phyloP scores from a whole-genome alignment of 1,140 invertebrate genomes.

The Lasioglossum baleicum region DNA sequence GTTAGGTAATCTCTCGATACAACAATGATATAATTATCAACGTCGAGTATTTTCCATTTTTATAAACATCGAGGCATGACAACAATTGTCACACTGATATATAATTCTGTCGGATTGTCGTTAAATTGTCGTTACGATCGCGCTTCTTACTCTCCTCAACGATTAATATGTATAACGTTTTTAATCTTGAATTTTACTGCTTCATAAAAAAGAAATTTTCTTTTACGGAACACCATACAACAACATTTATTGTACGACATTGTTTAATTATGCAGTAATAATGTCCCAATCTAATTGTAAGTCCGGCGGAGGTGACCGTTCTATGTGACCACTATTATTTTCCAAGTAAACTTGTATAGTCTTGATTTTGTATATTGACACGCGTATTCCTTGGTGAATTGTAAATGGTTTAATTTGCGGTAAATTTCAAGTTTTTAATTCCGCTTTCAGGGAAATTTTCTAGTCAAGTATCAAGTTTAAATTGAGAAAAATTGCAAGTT shows the following conservation, averaged over 20 bases:
- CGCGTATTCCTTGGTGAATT: too few relatives aligned
- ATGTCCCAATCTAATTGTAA: too few relatives aligned
- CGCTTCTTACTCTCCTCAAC: background rate
- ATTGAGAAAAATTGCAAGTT: too few relatives aligned
- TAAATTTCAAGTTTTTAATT: too few relatives aligned
- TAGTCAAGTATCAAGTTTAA: too few relatives aligned
- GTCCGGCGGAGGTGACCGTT: too few relatives aligned
- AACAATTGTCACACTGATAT: background rate
- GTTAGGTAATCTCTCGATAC: background rate
- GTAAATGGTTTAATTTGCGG: too few relatives aligned
- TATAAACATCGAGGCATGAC: background rate
- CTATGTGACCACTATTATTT: too few relatives aligned
- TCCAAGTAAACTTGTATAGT: too few relatives aligned
- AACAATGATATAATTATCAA: constrained; percentile 5
- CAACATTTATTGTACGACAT: constrained; percentile 43
- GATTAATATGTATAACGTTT: constrained; percentile 2
- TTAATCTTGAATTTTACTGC: background rate
- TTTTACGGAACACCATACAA: constrained; percentile 25
- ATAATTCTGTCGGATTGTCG: constrained; percentile 1
- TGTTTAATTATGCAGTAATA: background rate
- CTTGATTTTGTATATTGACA: too few relatives aligned
- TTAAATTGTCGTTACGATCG: background rate
- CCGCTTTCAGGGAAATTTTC: too few relatives aligned
- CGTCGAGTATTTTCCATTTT: background rate
- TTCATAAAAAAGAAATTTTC: constrained; percentile 13